Evolutionary conservation across 92 coral and sea anemone species (phyloP).

Genomic region (Bergia sp.): DNA sequence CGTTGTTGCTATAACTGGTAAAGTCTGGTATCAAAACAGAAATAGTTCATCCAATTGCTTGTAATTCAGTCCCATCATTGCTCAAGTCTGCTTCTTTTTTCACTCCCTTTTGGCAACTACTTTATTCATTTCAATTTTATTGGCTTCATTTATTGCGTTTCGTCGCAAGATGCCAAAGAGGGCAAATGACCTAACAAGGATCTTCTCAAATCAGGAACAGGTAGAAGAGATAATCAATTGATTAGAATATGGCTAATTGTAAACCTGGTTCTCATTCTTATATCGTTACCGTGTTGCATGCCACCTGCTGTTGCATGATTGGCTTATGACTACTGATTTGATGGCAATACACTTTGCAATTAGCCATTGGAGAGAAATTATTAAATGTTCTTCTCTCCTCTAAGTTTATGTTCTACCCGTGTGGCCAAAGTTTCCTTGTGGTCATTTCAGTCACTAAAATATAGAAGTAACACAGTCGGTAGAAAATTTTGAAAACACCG

Average conservation of each 20-base stretch:
- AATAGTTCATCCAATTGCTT: not conserved
- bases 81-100: not conserved
- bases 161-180: not conserved
- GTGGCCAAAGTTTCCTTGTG: not conserved
- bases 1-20: not conserved
- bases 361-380: too few species aligned
- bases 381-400: not conserved
- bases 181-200: not conserved
- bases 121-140: too few species aligned
- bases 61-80: not conserved
- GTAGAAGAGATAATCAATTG: not conserved
- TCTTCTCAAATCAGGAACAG: not conserved
- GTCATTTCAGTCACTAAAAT: too few species aligned
- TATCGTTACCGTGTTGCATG: not conserved
- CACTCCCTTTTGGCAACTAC: not conserved
- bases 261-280: not conserved
- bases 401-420: conserved; percentile 14
- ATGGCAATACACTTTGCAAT: not conserved
- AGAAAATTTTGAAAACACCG: too few species aligned
- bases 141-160: not conserved
- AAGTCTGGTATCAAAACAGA: not conserved
- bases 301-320: not conserved
- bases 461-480: too few species aligned
- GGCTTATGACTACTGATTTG: not conserved
- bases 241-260: not conserved